Percentiles rank a stretch among this genome's conserved stretches.
Conservation (phyloP, 1,140 invertebrate species). For the Caenorhabditis elegans region DNA sequence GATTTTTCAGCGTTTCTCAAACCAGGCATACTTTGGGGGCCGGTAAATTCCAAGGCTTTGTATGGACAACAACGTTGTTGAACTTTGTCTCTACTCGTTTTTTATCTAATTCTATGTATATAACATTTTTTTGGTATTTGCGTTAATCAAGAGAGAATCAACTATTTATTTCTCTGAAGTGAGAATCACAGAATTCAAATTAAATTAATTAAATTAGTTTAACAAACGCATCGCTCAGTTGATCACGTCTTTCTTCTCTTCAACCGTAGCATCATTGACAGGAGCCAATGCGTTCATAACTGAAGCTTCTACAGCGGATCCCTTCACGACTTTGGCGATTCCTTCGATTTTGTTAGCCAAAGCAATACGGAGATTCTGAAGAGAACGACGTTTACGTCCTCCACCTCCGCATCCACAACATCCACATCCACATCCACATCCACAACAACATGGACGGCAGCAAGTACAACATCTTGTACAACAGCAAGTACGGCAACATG, state of each 20-base stretch:
- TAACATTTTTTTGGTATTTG: too few species aligned
- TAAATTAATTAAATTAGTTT: too few species aligned
- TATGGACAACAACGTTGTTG: too few species aligned
- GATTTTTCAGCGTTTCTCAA: not conserved
- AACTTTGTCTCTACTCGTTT: too few species aligned
- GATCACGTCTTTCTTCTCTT: not conserved
- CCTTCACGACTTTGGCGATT: not conserved
- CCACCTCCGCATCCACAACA: too few species aligned
- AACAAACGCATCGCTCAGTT: too few species aligned
- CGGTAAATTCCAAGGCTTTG: too few species aligned
- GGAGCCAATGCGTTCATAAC: not conserved
- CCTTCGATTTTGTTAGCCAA: slow-evolving; percentile 28
- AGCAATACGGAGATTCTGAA: slow-evolving; percentile 34
- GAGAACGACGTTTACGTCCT: slow-evolving; percentile 36
- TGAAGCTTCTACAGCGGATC: not conserved
- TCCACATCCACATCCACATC: slow-evolving; percentile 37
- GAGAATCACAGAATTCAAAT: too few species aligned
- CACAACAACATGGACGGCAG: slow-evolving; percentile 34
- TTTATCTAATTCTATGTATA: too few species aligned
- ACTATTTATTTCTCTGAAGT: too few species aligned
- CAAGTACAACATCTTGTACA: slow-evolving; percentile 37
- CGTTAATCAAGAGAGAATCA: too few species aligned
- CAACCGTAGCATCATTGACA: not conserved
- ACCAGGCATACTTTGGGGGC: too few species aligned
- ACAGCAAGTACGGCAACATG: slow-evolving; percentile 6